These are phyloP conservation scores for Eilema caniola DNA, from an alignment of 2,888 invertebrate genomes.

Conservation along the genomic window DNA sequence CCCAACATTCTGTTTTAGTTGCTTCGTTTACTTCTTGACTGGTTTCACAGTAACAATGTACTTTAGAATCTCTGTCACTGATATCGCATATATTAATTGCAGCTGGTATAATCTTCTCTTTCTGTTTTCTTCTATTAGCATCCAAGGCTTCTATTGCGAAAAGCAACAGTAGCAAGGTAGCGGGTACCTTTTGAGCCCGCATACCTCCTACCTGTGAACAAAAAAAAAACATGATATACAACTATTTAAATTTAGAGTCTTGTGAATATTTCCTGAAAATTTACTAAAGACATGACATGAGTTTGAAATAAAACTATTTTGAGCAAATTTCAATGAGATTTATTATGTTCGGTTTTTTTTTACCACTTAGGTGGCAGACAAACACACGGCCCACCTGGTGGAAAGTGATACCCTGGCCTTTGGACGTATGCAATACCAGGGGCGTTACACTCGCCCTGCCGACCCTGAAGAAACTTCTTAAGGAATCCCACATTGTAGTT, in stretches of 20 bases:
- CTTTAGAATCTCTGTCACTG: slow-evolving; percentile 84
- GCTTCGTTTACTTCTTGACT: slow-evolving; percentile 86
- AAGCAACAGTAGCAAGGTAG: slow-evolving; percentile 84
- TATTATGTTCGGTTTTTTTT: not conserved
- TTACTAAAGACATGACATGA: not conserved
- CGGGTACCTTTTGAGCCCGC: slow-evolving; percentile 83
- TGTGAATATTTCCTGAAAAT: not conserved
- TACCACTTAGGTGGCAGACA: too few relatives aligned
- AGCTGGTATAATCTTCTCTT: slow-evolving; percentile 71
- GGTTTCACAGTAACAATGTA: slow-evolving; percentile 90
- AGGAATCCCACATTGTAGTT: too few relatives aligned
- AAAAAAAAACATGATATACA: slow-evolving; percentile 28
- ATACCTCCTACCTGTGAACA: slow-evolving; percentile 83
- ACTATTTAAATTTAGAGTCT: not conserved
- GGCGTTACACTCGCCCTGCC: too few relatives aligned
- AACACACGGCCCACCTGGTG: too few relatives aligned
- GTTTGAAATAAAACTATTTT: not conserved
- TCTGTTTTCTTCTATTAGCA: slow-evolving; percentile 80
- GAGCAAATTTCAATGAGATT: not conserved
- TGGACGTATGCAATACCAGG: too few relatives aligned
- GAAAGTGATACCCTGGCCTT: too few relatives aligned
- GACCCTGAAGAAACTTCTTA: too few relatives aligned
- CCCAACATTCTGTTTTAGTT: slow-evolving; percentile 92
- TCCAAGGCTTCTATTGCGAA: slow-evolving; percentile 81
- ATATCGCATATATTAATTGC: slow-evolving; percentile 87